These are phyloP conservation scores for Dreissena polymorpha DNA, from an alignment of 1,140 invertebrate genomes.

Conservation along the genomic window DNA sequence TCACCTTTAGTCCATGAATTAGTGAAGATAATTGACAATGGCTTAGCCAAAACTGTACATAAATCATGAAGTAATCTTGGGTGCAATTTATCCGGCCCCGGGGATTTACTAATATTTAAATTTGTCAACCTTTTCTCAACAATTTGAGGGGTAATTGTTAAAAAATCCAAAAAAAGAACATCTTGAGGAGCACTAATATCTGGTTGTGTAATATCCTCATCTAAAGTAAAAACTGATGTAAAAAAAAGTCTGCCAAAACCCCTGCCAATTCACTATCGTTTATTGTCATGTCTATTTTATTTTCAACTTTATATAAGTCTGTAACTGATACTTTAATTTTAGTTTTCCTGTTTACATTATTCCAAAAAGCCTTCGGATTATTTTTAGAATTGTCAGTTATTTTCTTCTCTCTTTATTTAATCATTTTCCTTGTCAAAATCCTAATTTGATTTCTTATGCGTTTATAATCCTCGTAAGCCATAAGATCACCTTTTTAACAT, in stretches of 20 bases:
- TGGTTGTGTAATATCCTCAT: not conserved
- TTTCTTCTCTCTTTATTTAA: not conserved
- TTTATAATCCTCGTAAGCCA: not conserved
- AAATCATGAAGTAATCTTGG: conserved; percentile 17
- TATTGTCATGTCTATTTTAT: not conserved
- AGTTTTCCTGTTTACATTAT: conserved; percentile 3
- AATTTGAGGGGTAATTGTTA: not conserved
- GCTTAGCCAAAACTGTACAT: not conserved
- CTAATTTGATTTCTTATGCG: conserved; percentile 11
- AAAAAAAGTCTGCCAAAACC: not conserved
- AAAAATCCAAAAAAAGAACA: not conserved
- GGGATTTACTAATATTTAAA: not conserved
- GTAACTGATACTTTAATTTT: conserved; percentile 17
- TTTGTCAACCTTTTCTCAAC: not conserved
- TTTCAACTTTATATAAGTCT: conserved; percentile 18
- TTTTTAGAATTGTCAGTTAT: not conserved
- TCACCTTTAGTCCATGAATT: not conserved
- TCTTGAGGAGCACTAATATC: not conserved
- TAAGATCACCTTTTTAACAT: not conserved
- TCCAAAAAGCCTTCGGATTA: conserved; percentile 10
- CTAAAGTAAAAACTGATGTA: conserved; percentile 6
- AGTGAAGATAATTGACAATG: not conserved
- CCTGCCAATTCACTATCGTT: not conserved
- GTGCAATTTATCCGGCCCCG: too few species aligned
- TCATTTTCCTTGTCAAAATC: conserved; percentile 3